Conservation (phyloP, 2,888 invertebrate species). For the Hydraecia micacea region DNA sequence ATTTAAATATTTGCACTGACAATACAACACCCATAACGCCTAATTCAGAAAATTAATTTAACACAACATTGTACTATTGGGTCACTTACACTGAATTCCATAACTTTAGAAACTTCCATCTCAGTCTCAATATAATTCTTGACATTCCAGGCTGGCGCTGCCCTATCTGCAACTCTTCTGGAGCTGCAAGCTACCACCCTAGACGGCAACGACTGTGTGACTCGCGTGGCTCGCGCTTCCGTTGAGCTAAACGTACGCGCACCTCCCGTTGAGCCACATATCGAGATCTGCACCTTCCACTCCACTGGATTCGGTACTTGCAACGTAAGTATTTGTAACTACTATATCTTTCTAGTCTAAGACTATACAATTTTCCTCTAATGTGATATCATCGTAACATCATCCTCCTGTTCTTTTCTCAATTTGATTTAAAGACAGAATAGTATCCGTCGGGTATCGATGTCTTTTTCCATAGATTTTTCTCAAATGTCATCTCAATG, state of each 20-base stretch:
- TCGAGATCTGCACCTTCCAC: conserved; percentile 79
- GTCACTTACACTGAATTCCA: not conserved
- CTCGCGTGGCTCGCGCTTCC: conserved; percentile 54
- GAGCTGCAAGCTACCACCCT: conserved; percentile 65
- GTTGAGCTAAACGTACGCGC: conserved; percentile 66
- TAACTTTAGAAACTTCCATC: not conserved
- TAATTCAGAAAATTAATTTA: not conserved
- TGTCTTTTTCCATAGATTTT: not conserved
- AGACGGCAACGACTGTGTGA: conserved; percentile 67
- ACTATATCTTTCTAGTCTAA: not conserved
- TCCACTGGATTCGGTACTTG: conserved; percentile 74
- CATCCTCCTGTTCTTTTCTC: not conserved
- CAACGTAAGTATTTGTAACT: conserved; percentile 71
- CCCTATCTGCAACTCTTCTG: conserved; percentile 70
- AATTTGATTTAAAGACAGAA: not conserved
- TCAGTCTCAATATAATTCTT: not conserved
- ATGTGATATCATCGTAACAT: conserved; percentile 18
- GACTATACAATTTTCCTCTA: not conserved
- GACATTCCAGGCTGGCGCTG: conserved; percentile 48
- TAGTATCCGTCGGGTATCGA: not conserved
- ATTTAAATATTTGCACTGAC: not conserved
- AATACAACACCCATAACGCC: not conserved
- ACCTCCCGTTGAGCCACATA: conserved; percentile 74
- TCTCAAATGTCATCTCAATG: not conserved
- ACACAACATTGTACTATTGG: not conserved